These are phyloP conservation scores for Blera fallax DNA, from an alignment of 2,888 invertebrate species.

Conservation along the genomic window DNA sequence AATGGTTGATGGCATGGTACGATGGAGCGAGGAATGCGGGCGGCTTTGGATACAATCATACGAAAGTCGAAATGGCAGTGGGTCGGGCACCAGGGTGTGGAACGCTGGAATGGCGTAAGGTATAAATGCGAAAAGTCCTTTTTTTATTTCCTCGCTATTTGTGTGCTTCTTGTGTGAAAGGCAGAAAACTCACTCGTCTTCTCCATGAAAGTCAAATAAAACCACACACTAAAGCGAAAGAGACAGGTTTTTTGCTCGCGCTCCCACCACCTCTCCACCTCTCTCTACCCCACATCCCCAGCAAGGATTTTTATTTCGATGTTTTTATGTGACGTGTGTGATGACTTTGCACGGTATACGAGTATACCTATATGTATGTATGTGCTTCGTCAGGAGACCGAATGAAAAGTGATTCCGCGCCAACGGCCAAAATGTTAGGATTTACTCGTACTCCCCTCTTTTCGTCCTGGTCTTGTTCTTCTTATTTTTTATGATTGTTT, in stretches of 20 bases:
- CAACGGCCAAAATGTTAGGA: constrained; percentile 33
- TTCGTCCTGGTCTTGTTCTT: neutral
- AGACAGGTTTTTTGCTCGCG: constrained; percentile 15
- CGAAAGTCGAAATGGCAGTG: neutral
- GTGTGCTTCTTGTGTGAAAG: constrained; percentile 23
- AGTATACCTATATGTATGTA: neutral
- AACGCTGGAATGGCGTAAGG: neutral
- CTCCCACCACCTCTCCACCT: neutral
- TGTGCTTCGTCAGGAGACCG: constrained; percentile 51
- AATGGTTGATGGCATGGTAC: constrained; percentile 1
- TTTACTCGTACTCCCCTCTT: constrained; percentile 14
- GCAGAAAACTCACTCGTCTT: constrained; percentile 43
- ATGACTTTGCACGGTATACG: constrained; percentile 35
- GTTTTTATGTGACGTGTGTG: constrained; percentile 63
- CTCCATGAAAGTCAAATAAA: constrained; percentile 66
- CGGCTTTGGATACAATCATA: constrained; percentile 10
- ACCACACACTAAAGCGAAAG: constrained; percentile 42
- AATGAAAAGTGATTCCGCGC: constrained; percentile 63
- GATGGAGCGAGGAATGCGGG: neutral
- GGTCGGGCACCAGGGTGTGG: neutral
- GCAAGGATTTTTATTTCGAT: constrained; percentile 38
- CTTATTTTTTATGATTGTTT: constrained; percentile 56
- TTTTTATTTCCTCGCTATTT: constrained; percentile 52
- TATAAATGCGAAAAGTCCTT: constrained; percentile 55
- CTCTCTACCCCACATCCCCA: constrained; percentile 3